A percentile compares a stretch with the other conserved stretches of the same genome.
Evolutionary conservation across 92 coral and sea anemone genomes (phyloP).

Genomic region (Umimayanthus kanabou): DNA sequence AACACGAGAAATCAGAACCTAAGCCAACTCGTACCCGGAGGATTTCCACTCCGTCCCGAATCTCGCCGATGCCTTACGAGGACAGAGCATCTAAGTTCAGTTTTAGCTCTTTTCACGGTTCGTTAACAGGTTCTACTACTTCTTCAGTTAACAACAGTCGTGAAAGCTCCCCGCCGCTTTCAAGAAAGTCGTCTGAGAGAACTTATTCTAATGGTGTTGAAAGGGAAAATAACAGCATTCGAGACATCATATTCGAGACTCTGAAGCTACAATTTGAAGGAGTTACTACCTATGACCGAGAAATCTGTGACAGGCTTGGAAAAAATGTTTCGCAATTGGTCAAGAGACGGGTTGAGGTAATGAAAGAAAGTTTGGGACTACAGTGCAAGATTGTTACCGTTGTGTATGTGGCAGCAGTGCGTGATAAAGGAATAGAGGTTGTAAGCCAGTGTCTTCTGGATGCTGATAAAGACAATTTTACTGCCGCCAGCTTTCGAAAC

Average conservation of each 20-base stretch:
- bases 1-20: conserved; percentile 42
- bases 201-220: conserved; percentile 40
- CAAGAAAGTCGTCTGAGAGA: conserved; percentile 56
- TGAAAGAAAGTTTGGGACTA: conserved; percentile 68
- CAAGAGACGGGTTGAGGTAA: conserved; percentile 76
- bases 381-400: conserved; percentile 77
- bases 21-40: conserved; percentile 49
- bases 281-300: conserved; percentile 76
- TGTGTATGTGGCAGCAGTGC: conserved; percentile 83
- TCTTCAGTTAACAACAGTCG: conserved; percentile 52
- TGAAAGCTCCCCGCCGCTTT: conserved; percentile 64
- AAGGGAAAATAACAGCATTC: conserved; percentile 62
- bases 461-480: conserved; percentile 71
- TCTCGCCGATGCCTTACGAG: conserved; percentile 34
- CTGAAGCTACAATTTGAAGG: conserved; percentile 79
- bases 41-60: conserved; percentile 51
- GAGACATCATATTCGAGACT: conserved; percentile 76
- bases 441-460: conserved; percentile 78
- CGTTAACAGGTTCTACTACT: conserved; percentile 42
- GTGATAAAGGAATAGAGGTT: conserved; percentile 76
- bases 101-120: conserved; percentile 58
- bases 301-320: conserved; percentile 80
- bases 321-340: conserved; percentile 84
- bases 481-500: conserved; percentile 81
- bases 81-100: conserved; percentile 47